phyloP scores from a whole-genome alignment of 35 echinoderm and acorn worm species.

The Diadema setosum region DNA sequence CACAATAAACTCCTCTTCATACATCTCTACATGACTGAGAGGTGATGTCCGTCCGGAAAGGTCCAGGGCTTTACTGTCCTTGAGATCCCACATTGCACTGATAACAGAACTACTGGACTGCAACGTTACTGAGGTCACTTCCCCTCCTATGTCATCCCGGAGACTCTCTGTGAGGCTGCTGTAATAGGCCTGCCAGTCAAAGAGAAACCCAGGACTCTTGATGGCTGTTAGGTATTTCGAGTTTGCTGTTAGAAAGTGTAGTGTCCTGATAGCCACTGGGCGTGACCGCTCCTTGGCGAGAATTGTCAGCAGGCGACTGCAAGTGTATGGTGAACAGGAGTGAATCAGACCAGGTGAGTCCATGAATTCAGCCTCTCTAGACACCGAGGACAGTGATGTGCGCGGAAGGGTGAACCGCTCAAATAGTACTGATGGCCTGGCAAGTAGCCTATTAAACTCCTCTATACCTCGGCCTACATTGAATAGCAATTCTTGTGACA shows the following conservation, averaged over 20 bases:
- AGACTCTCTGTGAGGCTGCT: background rate
- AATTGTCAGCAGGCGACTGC: constrained; percentile 12
- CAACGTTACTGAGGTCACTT: background rate
- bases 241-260: constrained; percentile 55
- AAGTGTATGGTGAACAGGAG: constrained; percentile 31
- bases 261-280: constrained; percentile 38
- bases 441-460: constrained; percentile 71
- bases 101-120: background rate
- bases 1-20: constrained; percentile 77
- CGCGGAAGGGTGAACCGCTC: background rate
- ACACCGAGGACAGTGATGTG: background rate
- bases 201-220: constrained; percentile 7
- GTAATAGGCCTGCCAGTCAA: constrained; percentile 40
- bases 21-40: constrained; percentile 41
- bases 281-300: constrained; percentile 39
- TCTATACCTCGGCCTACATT: constrained; percentile 76
- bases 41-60: constrained; percentile 55
- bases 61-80: constrained; percentile 39
- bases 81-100: constrained; percentile 18
- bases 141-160: background rate
- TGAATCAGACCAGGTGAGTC: background rate
- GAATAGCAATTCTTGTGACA: constrained; percentile 67
- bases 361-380: background rate
- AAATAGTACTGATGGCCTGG: background rate
- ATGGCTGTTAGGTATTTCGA: constrained; percentile 32